These are phyloP conservation scores for Holothuria scabra DNA, from an alignment of 53 echinoderm and acorn worm genomes.

Conservation along the genomic window DNA sequence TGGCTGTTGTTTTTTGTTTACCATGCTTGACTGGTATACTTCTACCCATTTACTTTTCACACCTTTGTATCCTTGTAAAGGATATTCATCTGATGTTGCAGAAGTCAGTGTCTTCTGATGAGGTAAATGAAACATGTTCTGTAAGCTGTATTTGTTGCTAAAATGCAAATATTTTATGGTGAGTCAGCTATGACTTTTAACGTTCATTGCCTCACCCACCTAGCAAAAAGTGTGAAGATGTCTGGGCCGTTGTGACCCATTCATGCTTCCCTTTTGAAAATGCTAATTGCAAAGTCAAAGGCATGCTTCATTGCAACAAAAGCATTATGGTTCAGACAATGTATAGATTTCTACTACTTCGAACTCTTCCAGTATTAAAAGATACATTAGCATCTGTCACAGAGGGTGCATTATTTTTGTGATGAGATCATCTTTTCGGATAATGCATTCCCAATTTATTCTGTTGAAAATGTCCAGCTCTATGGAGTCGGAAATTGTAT, in stretches of 20 bases:
- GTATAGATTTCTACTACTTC: background rate
- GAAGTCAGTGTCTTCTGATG: constrained; percentile 9
- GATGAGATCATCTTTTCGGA: background rate
- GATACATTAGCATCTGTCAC: background rate
- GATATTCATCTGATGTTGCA: background rate
- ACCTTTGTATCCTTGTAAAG: too few relatives aligned
- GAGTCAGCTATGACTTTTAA: constrained; percentile 38
- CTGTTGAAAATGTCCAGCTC: background rate
- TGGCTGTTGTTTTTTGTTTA: constrained; percentile 37
- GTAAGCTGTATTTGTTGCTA: background rate
- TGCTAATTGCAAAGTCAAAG: constrained; percentile 22
- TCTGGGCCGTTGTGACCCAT: constrained; percentile 35
- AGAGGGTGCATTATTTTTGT: background rate
- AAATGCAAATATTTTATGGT: constrained; percentile 33
- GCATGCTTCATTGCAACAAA: constrained; percentile 8
- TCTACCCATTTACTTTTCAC: too few relatives aligned
- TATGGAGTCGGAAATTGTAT: background rate
- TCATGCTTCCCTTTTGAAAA: constrained; percentile 44
- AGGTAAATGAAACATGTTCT: constrained; percentile 3
- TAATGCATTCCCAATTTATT: background rate
- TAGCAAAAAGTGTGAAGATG: constrained; percentile 31
- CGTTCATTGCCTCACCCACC: constrained; percentile 34
- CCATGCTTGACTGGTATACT: constrained; percentile 61
- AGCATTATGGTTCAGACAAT: constrained; percentile 18
- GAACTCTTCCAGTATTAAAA: constrained; percentile 4